Evolutionary conservation across 2,797 vertebrate genomes (phyloP), one percentile per base, ranked within the genome.

Genomic region (Phoxinus dragarum): DNA sequence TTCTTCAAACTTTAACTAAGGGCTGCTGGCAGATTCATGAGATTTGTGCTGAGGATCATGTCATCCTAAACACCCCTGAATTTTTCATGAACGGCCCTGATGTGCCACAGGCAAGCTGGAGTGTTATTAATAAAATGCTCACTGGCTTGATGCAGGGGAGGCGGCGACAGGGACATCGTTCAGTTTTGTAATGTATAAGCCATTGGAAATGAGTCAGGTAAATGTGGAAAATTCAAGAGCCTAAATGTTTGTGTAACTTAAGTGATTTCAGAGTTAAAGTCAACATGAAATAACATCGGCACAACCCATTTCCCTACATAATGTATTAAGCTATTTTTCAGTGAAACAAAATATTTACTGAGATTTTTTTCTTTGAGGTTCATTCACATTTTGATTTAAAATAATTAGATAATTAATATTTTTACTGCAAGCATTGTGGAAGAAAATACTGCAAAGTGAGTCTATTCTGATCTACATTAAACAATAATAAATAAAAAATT

Each of bases 81-180:
- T 89, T 44, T 86, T 90, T 88, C 38, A 88, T 84, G 80, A 89
- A 80, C 2, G 4, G 61, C 44, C 52, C 69, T 84, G 71, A 68
- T 84, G 67, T 80, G 72, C 19, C 68, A 36, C 49, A 34, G 16
- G n/a, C 77, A 69, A 21, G 66, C 42, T 23, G 36, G 40, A n/a
- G 27, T 83, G 84, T 52, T 78, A 77, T 83, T 86, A 86, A 88
- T 88, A 77, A 87, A 88, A 86, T 66, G 44, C 59, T 56, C n/a
- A 56, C 82, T 68, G 56, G 40, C 36, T 64, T 84, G 59, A 74
- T 86, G 64, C 80, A 79, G 64, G 40, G 31, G 38, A 84, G 40
- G 68, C 73, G 16, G 66, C 56, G 38, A 78, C 54, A 67, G 36
- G 54, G 72, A 84, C 47, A 27, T 80, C 78, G 85, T 56, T 86